A percentile compares a stretch with the other conserved stretches of the same genome.
Conservation (phyloP, 2,113 vertebrate species). For the Xiphias gladius region DNA sequence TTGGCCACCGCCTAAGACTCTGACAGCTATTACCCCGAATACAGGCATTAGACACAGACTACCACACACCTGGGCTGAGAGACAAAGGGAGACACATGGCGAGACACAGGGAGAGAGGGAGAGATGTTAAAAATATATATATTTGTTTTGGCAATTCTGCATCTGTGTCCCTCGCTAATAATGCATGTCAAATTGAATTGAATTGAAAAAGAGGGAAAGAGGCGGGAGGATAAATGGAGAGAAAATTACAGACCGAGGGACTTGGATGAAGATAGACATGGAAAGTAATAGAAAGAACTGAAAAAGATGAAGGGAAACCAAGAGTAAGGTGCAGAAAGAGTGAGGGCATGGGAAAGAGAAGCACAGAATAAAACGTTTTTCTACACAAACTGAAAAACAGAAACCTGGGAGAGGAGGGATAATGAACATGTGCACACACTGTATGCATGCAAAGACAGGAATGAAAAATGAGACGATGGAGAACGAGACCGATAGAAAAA, state of each 20-base stretch:
- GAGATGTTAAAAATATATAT: neutral
- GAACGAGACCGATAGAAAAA: too few relatives aligned
- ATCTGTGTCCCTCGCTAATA: constrained; percentile 9
- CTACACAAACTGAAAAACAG: too few relatives aligned
- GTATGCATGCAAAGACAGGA: too few relatives aligned
- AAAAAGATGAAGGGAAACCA: neutral
- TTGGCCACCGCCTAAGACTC: constrained; percentile 65
- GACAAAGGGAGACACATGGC: neutral
- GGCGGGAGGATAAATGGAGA: neutral
- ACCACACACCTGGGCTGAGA: constrained; percentile 62
- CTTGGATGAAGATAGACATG: constrained; percentile 7
- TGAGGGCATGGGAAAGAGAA: neutral
- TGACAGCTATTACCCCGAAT: constrained; percentile 54
- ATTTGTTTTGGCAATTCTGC: constrained; percentile 24
- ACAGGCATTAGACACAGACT: constrained; percentile 52
- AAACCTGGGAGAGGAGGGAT: neutral
- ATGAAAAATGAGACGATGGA: too few relatives aligned
- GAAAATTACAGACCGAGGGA: constrained; percentile 15
- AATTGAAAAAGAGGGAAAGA: constrained; percentile 22
- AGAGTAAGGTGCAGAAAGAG: neutral
- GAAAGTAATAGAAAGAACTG: too few relatives aligned
- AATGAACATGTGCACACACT: neutral
- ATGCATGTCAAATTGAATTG: constrained; percentile 10
- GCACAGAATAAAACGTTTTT: too few relatives aligned
- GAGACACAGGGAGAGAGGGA: neutral